These are phyloP conservation scores for Chaetorhynchus papuensis DNA, from an alignment of 2,113 vertebrate species.

Conservation along the genomic window DNA sequence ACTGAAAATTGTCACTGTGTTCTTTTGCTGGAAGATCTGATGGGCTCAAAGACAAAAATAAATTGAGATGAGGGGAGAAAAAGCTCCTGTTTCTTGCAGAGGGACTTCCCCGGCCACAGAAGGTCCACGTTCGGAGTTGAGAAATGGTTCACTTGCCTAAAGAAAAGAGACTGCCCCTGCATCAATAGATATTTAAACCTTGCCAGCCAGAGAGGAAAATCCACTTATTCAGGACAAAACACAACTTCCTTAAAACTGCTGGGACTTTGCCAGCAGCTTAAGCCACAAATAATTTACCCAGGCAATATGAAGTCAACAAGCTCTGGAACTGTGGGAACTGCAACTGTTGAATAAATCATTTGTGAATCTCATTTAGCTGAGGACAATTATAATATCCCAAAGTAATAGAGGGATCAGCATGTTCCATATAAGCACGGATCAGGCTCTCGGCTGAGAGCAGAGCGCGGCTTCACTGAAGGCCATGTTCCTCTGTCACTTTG, in stretches of 20 bases:
- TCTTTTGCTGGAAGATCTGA: not conserved
- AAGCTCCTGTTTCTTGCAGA: not conserved
- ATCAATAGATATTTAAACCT: not conserved
- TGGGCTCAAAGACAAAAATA: not conserved
- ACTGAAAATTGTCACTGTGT: not conserved
- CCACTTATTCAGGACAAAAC: not conserved
- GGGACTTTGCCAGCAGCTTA: not conserved
- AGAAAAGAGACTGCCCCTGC: not conserved
- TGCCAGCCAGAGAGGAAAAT: not conserved
- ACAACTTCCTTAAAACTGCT: not conserved
- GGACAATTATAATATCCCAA: not conserved
- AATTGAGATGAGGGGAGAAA: not conserved
- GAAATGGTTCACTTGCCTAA: not conserved
- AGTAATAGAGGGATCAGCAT: not conserved
- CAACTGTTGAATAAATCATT: conserved; percentile 29
- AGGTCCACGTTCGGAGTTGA: not conserved
- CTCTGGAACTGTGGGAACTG: conserved; percentile 35
- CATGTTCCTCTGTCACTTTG: not conserved
- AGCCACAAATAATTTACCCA: conserved; percentile 21
- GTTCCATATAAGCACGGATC: not conserved
- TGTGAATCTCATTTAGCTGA: not conserved
- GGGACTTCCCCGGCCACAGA: not conserved
- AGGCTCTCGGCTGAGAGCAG: not conserved
- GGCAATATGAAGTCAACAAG: conserved; percentile 15
- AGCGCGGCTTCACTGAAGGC: not conserved